A percentile compares a stretch with the other conserved stretches of the same genome.
phyloP scores from a whole-genome alignment of 2,113 vertebrate genomes.

The Aptenodytes patagonicus region DNA sequence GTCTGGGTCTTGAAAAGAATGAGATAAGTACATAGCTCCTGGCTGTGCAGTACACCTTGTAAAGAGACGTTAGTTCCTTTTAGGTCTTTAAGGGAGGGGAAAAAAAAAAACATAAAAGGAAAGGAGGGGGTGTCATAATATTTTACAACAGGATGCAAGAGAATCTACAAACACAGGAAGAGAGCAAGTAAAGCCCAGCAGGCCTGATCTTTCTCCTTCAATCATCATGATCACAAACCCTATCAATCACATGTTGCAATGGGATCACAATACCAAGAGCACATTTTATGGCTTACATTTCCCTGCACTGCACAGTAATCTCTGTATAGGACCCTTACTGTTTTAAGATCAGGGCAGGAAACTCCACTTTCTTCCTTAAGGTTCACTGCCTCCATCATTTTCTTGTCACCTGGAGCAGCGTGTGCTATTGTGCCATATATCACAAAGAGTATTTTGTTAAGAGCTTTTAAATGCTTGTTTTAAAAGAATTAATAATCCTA shows the following conservation, averaged over 20 bases:
- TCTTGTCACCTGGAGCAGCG: constrained; percentile 80
- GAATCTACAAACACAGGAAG: constrained; percentile 78
- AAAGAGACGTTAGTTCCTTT: constrained; percentile 85
- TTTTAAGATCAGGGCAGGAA: constrained; percentile 78
- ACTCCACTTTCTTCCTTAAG: constrained; percentile 76
- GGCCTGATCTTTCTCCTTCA: constrained; percentile 84
- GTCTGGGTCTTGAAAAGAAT: constrained; percentile 47
- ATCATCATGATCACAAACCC: constrained; percentile 79
- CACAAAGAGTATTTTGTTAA: neutral
- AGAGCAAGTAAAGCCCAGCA: constrained; percentile 86
- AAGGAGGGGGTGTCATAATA: constrained; percentile 82
- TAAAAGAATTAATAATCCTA: neutral
- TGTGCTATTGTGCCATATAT: neutral
- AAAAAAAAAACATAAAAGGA: constrained; percentile 41
- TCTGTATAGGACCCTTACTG: constrained; percentile 76
- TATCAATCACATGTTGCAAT: constrained; percentile 83
- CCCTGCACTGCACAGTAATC: constrained; percentile 73
- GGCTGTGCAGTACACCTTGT: constrained; percentile 79
- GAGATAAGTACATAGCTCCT: constrained; percentile 82
- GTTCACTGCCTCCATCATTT: constrained; percentile 76
- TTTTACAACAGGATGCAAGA: constrained; percentile 78
- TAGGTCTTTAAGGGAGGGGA: constrained; percentile 46
- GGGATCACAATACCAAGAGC: constrained; percentile 83
- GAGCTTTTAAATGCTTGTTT: neutral
- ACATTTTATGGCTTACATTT: constrained; percentile 84